Evolutionary conservation across 1,140 invertebrate genomes (phyloP), one percentile per base, ranked within the genome.

Genomic region (Dreissena polymorpha): DNA sequence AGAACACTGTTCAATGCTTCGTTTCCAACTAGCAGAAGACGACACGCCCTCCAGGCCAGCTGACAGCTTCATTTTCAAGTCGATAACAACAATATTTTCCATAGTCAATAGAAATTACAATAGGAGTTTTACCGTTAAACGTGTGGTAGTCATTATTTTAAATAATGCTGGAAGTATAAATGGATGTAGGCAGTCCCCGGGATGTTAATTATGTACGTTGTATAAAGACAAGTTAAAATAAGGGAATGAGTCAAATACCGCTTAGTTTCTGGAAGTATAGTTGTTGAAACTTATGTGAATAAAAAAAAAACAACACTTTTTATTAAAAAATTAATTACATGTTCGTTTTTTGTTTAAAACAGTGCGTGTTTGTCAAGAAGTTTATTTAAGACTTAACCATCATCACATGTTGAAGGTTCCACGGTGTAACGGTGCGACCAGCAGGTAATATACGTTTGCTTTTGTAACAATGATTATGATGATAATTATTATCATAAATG

Each of bases 21-120:
- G 79, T 64, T 25, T 82, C 60, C 69, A 71, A 57, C 21, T 13
- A 64, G 55, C 78, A 68, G 29, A 10, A 64, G 68, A 67, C 18
- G 65, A 72, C 78, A 64, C 78, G 68, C 70, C 78, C 53, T 39
- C 60, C 29, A 39, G 68, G 68, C 78, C 23, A 70, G 70, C 23
- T 80, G 39, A 82, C 65, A 51, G 79, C 71, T 73, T 82, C 79
- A 74, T 82, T 82, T 74, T 60, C 39, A 39, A 55, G 23, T 73
- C 65, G 71, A 74, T 55, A 82, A 65, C 65, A 29, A 74, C 74
- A 82, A 82, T 82, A 74, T 82, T 82, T 82, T 74, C 79, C 23
- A 50, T 74, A 71, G 18, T 72, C 70, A 65, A 72, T 49, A 64
- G 16, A 21, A 23, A 51, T 67, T 53, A 74, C 79, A 82, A 82